A percentile compares a stretch with the other conserved stretches of the same genome.
These are phyloP conservation scores for Aurelia aurita DNA, from an alignment of 30 jellyfish, hydroid and myxozoan genomes.

Conservation along the genomic window DNA sequence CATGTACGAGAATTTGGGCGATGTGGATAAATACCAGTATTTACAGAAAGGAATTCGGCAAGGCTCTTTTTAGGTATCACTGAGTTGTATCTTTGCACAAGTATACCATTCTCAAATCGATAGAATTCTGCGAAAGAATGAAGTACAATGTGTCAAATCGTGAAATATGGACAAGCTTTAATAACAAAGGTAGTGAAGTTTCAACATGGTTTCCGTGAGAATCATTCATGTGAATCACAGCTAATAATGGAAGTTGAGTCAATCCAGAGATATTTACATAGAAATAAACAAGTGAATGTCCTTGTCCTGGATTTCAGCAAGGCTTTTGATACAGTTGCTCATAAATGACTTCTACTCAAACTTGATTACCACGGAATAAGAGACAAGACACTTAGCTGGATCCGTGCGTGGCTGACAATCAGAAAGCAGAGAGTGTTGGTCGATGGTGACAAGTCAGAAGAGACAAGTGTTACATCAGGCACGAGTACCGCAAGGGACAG, in stretches of 20 bases:
- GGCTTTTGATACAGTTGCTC: conserved; percentile 46
- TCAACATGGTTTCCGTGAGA: conserved; percentile 26
- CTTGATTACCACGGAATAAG: conserved; percentile 27
- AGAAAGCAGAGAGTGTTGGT: conserved; percentile 43
- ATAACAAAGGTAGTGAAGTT: conserved; percentile 8
- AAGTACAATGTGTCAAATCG: too few relatives aligned
- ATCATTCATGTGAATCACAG: conserved; percentile 35
- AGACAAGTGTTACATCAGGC: conserved; percentile 28
- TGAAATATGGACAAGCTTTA: too few relatives aligned
- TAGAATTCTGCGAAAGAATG: too few relatives aligned
- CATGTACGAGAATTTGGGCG: too few relatives aligned
- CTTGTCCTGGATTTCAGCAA: conserved; percentile 39
- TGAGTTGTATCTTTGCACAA: too few relatives aligned
- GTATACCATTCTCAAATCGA: too few relatives aligned
- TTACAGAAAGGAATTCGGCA: too few relatives aligned
- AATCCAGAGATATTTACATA: conserved; percentile 17
- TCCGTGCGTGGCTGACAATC: conserved; percentile 26
- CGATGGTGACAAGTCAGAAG: conserved; percentile 28
- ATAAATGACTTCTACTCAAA: conserved; percentile 19
- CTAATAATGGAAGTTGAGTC: conserved; percentile 19
- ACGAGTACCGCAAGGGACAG: conserved; percentile 44
- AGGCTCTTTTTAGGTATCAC: too few relatives aligned
- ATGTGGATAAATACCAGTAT: too few relatives aligned
- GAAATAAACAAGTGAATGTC: conserved; percentile 24
- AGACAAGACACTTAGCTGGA: conserved; percentile 28